Evolutionary conservation across 2,113 vertebrate species (phyloP), one percentile per base, ranked within the genome.

Genomic region (Rafetus swinhoei): DNA sequence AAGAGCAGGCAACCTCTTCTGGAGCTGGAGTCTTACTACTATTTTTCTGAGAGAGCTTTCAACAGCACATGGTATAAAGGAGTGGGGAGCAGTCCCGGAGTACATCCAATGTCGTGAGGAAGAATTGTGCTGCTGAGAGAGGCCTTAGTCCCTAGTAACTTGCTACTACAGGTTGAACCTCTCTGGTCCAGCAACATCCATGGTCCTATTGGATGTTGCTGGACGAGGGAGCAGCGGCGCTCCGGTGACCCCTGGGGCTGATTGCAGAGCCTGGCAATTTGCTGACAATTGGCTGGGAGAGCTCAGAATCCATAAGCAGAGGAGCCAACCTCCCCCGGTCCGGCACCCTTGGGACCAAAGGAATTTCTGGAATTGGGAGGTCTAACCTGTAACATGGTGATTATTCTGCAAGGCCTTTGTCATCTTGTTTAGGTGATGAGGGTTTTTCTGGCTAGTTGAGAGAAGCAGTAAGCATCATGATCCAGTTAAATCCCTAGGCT

Each of bases 21-120:
- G 84, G 89, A 94, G 89, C 87, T 74, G 92, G 77, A 89, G 55
- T 95, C 56, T 93, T 81, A 4, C 6, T 24, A 14, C 13, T 25
- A 35, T 65, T 55, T 85, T 86, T n/a, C 76, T 29, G 92, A 60
- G 56, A 79, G 72, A 5, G 45, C 72, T 45, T 50, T 76, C 72
- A 76, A 14, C 11, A 27, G 32, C 86, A 65, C 13, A 45, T 84
- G 79, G 10, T 25, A 9, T 25, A 24, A 90, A 92, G 25, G 79
- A 90, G n/a, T 55, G 0, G 11, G 45, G 74, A 50, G 39, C 12
- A 50, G 21, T 77, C 45, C 22, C 39, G 19, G 22, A 50, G 39
- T 25, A 87, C 15, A 32, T 93, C 79, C 18, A 59, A 59, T 25
- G 25, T 55, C 3, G 0, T 39, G 55, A 90, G 77, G 76, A 83